Base-by-base conservation (phyloP, 2,113 vertebrate species). In the Bolborhynchus lineola region DNA sequence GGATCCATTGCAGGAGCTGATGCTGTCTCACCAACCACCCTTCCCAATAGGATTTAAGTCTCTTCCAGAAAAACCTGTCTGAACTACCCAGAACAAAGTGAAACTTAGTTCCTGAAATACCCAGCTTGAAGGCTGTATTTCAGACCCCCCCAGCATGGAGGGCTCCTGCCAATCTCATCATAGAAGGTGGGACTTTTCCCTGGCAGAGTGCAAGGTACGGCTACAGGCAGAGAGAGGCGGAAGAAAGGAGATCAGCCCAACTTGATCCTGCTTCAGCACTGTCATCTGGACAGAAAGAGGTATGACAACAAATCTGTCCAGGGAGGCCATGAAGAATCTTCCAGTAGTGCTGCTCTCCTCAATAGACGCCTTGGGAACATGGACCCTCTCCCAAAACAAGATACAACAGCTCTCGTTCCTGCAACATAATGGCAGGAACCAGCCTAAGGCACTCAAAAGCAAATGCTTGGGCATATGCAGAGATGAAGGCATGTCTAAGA, bases 191-290 rank as follows among this genome's bases (percentile, higher is more conserved):
- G 10, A 37, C 26, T 46, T 19, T 21, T 46, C 17, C 47, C 39
- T 44, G 7, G 41, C 44, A 31, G 10, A 52, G 52, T 49, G 28
- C 1, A 0, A 35, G 42, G 19, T 55, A 60, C 31, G 65, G 37
- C 37, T 71, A 42, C 0, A 3, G 59, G 42, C 85, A 91, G 24
- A 68, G n/a, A 62, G 53, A 68, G 20, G 46, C 2, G 4, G 28
- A 57, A 49, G 28, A n/a, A 64, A 85, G 46, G 37, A 14, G 39
- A 26, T 42, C 29, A 81, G 24, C 11, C 10, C 59, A 49, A 47
- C 29, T 14, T 9, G 9, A 21, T 6, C 3, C 0, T 0, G 0
- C 42, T 63, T 44, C 3, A 5, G 42, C 0, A 0, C 9, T 70
- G 42, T 50, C 63, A n/a, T 6, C 49, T 68, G 50, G 55, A 80